Percentiles rank a stretch among this genome's conserved stretches.
Conservation (phyloP, 2,113 vertebrate species). For the Erythrolamprus reginae region DNA sequence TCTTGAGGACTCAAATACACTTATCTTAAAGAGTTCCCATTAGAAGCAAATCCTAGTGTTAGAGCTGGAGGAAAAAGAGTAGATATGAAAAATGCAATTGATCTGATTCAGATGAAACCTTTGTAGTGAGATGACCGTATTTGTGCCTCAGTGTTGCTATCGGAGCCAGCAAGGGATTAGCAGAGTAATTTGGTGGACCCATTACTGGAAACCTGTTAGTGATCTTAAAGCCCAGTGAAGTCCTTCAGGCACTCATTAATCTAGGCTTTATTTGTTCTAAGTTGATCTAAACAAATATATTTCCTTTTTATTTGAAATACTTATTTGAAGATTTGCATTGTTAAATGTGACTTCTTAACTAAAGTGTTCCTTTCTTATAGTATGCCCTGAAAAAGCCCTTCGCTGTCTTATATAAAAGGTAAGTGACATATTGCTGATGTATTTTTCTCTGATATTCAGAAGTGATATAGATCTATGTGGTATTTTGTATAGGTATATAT, state of each 20-base stretch:
- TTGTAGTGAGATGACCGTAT: not conserved
- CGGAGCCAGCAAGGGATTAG: not conserved
- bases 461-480: not conserved
- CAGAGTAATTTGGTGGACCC: not conserved
- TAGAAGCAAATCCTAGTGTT: not conserved
- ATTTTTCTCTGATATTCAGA: slow-evolving; percentile 3
- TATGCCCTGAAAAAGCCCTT: slow-evolving; percentile 92
- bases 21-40: not conserved
- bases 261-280: not conserved
- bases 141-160: not conserved
- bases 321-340: not conserved
- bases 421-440: slow-evolving; percentile 57
- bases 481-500: not conserved
- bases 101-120: not conserved
- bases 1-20: not conserved
- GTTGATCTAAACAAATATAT: not conserved
- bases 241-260: not conserved
- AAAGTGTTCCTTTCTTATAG: slow-evolving; percentile 67
- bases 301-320: not conserved
- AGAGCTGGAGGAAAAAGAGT: not conserved
- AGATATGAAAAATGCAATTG: not conserved
- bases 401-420: slow-evolving; percentile 92
- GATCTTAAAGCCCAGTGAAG: not conserved
- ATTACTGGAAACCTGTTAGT: not conserved
- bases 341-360: not conserved